Evolutionary conservation across 2,797 vertebrate genomes (phyloP), one percentile per base, ranked within the genome.

Genomic region (Masticophis lateralis): DNA sequence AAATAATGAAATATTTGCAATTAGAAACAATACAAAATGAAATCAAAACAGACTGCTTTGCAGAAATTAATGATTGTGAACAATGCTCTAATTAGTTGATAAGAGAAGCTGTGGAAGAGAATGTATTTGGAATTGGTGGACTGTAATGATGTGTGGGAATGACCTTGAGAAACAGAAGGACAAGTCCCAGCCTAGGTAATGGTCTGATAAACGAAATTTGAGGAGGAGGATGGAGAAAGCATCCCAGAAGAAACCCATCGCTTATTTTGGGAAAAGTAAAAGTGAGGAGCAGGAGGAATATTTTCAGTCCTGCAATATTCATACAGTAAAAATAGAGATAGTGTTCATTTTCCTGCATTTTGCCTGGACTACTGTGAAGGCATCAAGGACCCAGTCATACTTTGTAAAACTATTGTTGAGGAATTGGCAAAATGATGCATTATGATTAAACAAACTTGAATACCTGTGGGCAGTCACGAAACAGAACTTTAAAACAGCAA

Each of bases 381-480:
- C 20, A 22, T 83, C 20, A 56, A 87, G 10, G 74, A 22, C 27
- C 66, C 25, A 88, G 14, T 57, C 47, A 69, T 88, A 88, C 4
- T 32, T 28, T 90, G 60, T 60, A 20, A 20, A 61, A 88, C 79
- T 91, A 43, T 79, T 79, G 55, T 37, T 79, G n/a, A 60, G n/a
- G 10, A 88, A 56, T 89, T 56, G 66, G 86, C 66, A 88, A 57
- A 79, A 47, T 91, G 16, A 91, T 79, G 63, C 20, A 53, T 66
- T 91, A 10, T 61, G 55, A 37, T 47, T 60, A 91, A 91, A 16
- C 28, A 87, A 25, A 27, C 20, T 60, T 91, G 55, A 87, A 74
- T 93, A 93, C 28, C 37, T 91, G 86, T 91, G 83, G 60, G 83
- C n/a, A 91, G 61, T 93, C 86, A 87, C 43, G 56, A 91, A 88